These are phyloP conservation scores for Caenorhabditis virilis DNA, from an alignment of 2,888 invertebrate species.

Conservation along the genomic window DNA sequence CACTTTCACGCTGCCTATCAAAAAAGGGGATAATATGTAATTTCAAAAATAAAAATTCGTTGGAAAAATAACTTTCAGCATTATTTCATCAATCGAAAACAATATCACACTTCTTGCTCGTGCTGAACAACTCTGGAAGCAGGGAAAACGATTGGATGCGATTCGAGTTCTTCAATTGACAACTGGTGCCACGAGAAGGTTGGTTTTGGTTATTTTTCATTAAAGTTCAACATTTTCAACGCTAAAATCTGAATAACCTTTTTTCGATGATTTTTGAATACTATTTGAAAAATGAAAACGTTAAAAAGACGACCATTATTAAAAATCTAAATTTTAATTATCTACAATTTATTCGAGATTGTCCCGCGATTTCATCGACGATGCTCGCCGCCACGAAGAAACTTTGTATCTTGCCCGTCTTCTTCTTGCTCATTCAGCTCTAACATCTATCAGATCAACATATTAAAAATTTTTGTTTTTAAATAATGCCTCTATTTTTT, in stretches of 20 bases:
- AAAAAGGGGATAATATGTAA: constrained; percentile 7
- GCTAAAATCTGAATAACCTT: too few relatives aligned
- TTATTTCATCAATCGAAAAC: constrained; percentile 13
- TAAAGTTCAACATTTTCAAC: too few relatives aligned
- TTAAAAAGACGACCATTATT: too few relatives aligned
- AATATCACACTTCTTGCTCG: constrained; percentile 40
- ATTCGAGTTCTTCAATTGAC: constrained; percentile 40
- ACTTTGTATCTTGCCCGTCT: constrained; percentile 40
- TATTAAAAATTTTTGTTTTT: constrained; percentile 20
- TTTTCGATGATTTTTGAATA: too few relatives aligned
- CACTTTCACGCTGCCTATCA: constrained; percentile 20
- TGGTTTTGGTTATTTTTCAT: constrained; percentile 3
- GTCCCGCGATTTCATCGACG: constrained; percentile 40
- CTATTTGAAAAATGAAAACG: too few relatives aligned
- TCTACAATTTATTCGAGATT: constrained; percentile 16
- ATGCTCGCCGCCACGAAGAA: constrained; percentile 50
- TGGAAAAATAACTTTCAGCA: constrained; percentile 10
- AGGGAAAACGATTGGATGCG: constrained; percentile 37
- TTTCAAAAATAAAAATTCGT: background rate
- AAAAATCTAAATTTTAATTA: too few relatives aligned
- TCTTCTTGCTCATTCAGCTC: constrained; percentile 44
- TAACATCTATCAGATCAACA: constrained; percentile 44
- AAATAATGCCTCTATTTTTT: too few relatives aligned
- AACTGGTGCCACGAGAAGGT: constrained; percentile 39
- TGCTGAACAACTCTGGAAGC: constrained; percentile 34